Evolutionary conservation across 2,797 vertebrate species (phyloP), one percentile per base, ranked within the genome.

Genomic region (Adrianichthys oophorus): DNA sequence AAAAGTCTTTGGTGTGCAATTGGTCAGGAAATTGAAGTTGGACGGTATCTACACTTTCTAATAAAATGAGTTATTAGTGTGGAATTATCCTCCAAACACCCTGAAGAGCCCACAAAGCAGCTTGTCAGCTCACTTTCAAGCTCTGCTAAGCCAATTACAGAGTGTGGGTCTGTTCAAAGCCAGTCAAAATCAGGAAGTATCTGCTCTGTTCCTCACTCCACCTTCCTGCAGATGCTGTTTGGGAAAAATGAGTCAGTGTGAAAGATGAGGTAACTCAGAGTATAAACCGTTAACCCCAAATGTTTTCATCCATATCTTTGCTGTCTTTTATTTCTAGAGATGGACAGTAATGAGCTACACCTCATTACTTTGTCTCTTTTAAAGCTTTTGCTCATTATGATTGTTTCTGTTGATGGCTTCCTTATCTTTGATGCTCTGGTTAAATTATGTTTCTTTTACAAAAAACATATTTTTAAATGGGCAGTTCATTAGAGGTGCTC

Each of bases 71-170:
- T 75, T 71, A 79, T 77, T 77, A 75, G 62, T 51, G 41, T 65
- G 64, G 68, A 81, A 78, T 74, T 68, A 76, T 76, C 68, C 67
- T 67, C 53, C 66, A 62, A 79, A 74, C 68, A 21, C 56, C 59
- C 52, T 59, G 66, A 75, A 71, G 73, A 72, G 63, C 68, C 74
- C 74, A 81, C 68, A 73, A 77, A 78, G 83, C 68, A 59, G 74
- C 78, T 70, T 73, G 72, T 77, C 83, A 71, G 77, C 71, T 80
- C 67, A 73, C 76, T 75, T 72, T 79, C 74, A 66, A 70, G 69
- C 59, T 56, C 77, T 43, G 47, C 69, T 72, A 79, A 84, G 72
- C 74, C 79, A 84, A 84, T 84, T 83, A 83, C 57, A 60, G 68
- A 62, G 66, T 76, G 70, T 59, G 70, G 68, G 67, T 74, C 71